A percentile compares a stretch with the other conserved stretches of the same genome.
phyloP scores from a whole-genome alignment of 1,140 invertebrate genomes.

The Glossosoma conforme region DNA sequence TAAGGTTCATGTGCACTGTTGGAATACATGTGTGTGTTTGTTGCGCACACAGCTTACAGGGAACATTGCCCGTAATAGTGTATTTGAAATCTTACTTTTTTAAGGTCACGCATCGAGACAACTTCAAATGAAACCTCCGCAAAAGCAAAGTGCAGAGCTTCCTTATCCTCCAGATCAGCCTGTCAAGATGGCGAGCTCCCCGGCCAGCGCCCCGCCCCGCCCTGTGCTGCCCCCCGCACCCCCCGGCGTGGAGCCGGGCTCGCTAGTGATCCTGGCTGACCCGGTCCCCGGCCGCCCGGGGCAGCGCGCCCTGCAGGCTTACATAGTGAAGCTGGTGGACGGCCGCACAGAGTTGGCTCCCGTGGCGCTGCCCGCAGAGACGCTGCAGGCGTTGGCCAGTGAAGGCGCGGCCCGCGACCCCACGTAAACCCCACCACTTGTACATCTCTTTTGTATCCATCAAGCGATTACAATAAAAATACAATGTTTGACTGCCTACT shows the following conservation, averaged over 20 bases:
- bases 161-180: too few species aligned
- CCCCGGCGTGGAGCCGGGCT: slow-evolving; percentile 32
- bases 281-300: slow-evolving; percentile 24
- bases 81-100: neutral
- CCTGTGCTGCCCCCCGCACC: too few species aligned
- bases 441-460: too few species aligned
- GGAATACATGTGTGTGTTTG: too few species aligned
- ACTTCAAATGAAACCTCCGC: neutral
- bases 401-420: neutral
- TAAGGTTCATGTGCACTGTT: too few species aligned
- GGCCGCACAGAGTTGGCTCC: slow-evolving; percentile 13
- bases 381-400: slow-evolving; percentile 12
- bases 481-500: too few species aligned
- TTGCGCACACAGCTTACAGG: neutral
- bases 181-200: neutral
- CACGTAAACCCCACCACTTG: neutral
- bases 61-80: neutral
- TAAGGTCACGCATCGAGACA: neutral
- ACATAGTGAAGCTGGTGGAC: slow-evolving; percentile 23
- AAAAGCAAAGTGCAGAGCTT: neutral
- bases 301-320: slow-evolving; percentile 34
- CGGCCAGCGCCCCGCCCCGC: neutral
- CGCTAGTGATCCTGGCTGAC: slow-evolving; percentile 33
- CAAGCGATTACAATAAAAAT: too few species aligned
- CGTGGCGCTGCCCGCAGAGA: slow-evolving; percentile 4